A percentile compares a stretch with the other conserved stretches of the same genome.
Evolutionary conservation across 2,888 invertebrate species (phyloP).

Genomic region (Tenthredo mesomela): DNA sequence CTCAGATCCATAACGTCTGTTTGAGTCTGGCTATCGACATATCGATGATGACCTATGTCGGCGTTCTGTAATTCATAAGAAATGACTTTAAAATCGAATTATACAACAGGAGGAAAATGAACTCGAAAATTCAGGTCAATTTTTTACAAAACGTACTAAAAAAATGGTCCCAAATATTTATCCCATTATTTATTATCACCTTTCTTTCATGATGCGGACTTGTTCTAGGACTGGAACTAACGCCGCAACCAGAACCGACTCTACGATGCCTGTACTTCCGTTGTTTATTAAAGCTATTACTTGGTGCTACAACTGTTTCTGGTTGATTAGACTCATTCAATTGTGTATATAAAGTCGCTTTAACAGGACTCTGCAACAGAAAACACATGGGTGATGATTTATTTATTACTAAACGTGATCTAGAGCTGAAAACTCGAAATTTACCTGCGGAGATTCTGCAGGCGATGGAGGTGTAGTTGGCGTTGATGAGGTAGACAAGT

Average conservation of each 20-base stretch:
- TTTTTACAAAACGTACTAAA: neutral
- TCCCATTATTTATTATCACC: constrained; percentile 64
- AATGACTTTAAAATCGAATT: neutral
- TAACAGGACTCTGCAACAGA: constrained; percentile 79
- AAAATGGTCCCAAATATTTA: neutral
- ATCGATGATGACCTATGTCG: constrained; percentile 73
- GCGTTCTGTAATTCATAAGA: constrained; percentile 64
- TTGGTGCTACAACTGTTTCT: constrained; percentile 78
- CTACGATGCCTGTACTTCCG: constrained; percentile 81
- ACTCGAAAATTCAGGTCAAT: neutral
- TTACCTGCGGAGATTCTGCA: constrained; percentile 63
- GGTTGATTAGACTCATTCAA: constrained; percentile 81
- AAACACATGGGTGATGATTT: neutral
- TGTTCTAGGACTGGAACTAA: constrained; percentile 78
- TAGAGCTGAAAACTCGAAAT: neutral
- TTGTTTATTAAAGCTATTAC: constrained; percentile 76
- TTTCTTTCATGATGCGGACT: constrained; percentile 80
- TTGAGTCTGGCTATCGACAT: constrained; percentile 84
- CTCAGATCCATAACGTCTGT: constrained; percentile 84
- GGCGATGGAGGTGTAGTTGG: constrained; percentile 73
- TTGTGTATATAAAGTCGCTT: constrained; percentile 82
- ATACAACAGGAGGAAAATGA: neutral
- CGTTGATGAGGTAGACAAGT: constrained; percentile 71
- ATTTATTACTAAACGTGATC: neutral
- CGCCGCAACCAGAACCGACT: constrained; percentile 83